These are phyloP conservation scores for Periophthalmus modestus DNA, from an alignment of 2,113 vertebrate genomes.

Conservation along the genomic window DNA sequence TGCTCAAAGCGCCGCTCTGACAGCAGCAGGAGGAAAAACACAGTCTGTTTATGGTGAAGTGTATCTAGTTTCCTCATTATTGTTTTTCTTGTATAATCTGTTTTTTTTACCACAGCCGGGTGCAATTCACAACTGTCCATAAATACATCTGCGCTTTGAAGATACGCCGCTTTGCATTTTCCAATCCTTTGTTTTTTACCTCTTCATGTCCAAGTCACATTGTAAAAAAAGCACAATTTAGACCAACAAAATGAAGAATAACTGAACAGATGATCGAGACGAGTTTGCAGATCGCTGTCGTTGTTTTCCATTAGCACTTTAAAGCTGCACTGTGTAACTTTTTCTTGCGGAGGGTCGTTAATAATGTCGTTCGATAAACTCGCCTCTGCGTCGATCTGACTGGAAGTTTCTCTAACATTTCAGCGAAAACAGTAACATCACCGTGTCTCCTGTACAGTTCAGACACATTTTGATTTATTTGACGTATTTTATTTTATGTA, in stretches of 20 bases:
- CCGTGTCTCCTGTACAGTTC: no score
- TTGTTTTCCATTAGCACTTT: no score
- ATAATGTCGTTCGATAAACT: no score
- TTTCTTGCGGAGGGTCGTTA: no score
- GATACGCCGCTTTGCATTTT: background rate
- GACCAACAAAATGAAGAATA: background rate
- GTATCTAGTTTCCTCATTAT: background rate
- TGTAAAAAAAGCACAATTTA: background rate
- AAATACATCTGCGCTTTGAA: slow-evolving; percentile 1
- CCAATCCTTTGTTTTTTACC: background rate
- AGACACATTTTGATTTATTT: no score
- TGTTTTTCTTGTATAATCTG: background rate
- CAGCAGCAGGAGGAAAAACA: background rate
- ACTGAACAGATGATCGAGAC: no score
- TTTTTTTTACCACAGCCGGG: background rate
- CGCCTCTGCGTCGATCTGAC: no score
- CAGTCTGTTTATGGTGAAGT: background rate
- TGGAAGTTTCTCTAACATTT: no score
- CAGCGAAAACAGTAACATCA: no score
- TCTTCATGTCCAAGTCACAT: background rate
- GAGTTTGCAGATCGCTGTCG: no score
- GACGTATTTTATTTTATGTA: no score
- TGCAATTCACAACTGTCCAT: background rate
- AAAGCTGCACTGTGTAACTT: no score
- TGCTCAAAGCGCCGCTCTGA: background rate